Base-by-base conservation (phyloP, 2,113 vertebrate species). In the Heterochromis multidens region DNA sequence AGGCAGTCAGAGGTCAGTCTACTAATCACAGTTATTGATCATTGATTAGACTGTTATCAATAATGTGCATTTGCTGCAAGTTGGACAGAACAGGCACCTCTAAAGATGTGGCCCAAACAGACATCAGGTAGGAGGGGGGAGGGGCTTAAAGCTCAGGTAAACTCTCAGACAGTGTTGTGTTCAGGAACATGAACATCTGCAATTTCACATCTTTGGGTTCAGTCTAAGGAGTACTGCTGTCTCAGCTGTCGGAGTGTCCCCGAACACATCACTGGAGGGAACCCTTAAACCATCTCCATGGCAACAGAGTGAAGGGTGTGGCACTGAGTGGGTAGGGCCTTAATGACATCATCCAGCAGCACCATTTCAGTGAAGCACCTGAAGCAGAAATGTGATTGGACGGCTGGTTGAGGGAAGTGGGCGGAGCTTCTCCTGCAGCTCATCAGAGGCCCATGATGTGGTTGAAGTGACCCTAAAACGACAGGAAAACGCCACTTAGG, bases 401-500 rank as follows among this genome's bases (percentile, higher is more conserved):
- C 2, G 19, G 59, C 23, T 70, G 10, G 37, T 74, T 61, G 35
- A 1, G 5, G 65, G 25, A 29, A 49, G 19, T 49, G 67, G 43
- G 25, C 29, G 43, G 43, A 52, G 67, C 57, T 58, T 80, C 27
- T 33, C 49, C 49, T 33, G 10, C 33, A 78, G 33, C 19, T 33
- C 25, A 33, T 93, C 87, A 93, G 29, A 17, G 85, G 1, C 90
- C 81, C 83, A 82, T 27, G 77, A 92, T 91, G 91, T 93, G 93
- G 74, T 77, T 93, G 77, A 93, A 88, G 80, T 93, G 93, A 70
- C 93, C 93, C 93, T 93, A 79, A 81, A 81, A 84, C 2, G 12
- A 40, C 29, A 65, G 13, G 3, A 27, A 72, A 46, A 52, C 25
- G 21, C 16, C 0, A 1, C 21, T 49, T 11, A 52, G 67, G 27